Evolutionary conservation across 2,888 invertebrate genomes (phyloP).

Genomic region (Abrostola triplasia): DNA sequence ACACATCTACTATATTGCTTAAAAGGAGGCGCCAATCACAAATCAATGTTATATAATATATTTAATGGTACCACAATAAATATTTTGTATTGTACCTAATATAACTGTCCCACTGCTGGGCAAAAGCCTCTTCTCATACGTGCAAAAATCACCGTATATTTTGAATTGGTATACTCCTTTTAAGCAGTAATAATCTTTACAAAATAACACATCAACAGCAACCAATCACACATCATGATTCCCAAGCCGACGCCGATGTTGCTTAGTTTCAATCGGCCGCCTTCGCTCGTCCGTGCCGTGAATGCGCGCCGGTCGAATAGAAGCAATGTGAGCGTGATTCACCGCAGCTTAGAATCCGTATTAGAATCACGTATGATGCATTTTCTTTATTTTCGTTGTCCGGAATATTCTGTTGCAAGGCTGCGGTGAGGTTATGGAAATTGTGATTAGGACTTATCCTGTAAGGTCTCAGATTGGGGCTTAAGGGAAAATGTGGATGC

Average conservation of each 20-base stretch:
- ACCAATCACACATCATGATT: constrained; percentile 36
- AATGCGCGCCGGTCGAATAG: constrained; percentile 37
- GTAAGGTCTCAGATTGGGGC: neutral
- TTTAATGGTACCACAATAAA: no score
- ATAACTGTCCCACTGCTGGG: no score
- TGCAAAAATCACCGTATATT: no score
- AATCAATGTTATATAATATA: no score
- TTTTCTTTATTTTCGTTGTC: constrained; percentile 53
- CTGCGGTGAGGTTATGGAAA: constrained; percentile 44
- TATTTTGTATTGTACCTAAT: no score
- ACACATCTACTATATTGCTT: no score
- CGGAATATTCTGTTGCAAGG: constrained; percentile 46
- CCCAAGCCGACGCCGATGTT: constrained; percentile 49
- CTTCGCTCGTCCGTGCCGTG: constrained; percentile 49
- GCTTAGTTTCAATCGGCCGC: constrained; percentile 55
- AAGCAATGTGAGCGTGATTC: constrained; percentile 34
- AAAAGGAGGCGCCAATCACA: no score
- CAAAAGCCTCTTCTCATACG: no score
- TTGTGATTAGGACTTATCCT: constrained; percentile 39
- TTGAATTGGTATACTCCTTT: no score
- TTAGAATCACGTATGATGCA: constrained; percentile 53
- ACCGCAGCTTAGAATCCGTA: constrained; percentile 52
- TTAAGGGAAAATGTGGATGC: neutral
- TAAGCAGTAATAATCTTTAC: no score
- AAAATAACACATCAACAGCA: neutral